Conservation (phyloP, 2,113 vertebrate species). For the Cairina moschata region DNA sequence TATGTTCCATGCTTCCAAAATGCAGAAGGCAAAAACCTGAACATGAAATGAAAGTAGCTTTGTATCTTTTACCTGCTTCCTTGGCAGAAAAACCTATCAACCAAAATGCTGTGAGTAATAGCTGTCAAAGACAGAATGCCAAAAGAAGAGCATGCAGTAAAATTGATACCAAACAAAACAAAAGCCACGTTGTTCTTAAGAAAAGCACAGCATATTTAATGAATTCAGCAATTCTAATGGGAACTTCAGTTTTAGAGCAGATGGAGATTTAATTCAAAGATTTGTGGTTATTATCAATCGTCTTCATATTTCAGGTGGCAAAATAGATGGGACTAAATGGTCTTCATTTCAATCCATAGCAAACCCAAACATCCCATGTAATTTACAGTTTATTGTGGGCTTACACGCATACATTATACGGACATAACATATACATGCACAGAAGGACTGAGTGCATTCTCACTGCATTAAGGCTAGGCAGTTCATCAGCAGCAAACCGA, state of each 20-base stretch:
- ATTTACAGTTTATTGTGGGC: not conserved
- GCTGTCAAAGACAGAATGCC: slow-evolving; percentile 24
- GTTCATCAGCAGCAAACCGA: slow-evolving; percentile 67
- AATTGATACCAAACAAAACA: not conserved
- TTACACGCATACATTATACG: not conserved
- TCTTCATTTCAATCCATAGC: not conserved
- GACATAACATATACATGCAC: slow-evolving; percentile 63
- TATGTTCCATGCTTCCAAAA: not conserved
- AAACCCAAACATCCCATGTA: not conserved
- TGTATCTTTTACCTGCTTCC: not conserved
- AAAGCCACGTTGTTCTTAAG: not conserved
- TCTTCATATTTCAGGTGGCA: not conserved
- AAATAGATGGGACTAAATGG: not conserved
- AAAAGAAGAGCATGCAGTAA: slow-evolving; percentile 29
- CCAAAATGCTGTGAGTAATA: slow-evolving; percentile 71
- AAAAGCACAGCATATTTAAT: slow-evolving; percentile 16
- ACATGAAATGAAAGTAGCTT: slow-evolving; percentile 25
- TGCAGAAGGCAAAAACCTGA: not conserved
- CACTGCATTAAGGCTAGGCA: slow-evolving; percentile 51
- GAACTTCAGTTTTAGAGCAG: not conserved
- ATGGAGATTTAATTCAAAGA: not conserved
- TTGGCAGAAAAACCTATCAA: not conserved
- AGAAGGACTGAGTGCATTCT: slow-evolving; percentile 61
- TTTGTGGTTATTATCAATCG: not conserved
- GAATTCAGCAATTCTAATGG: not conserved